Percentiles rank a stretch among this genome's conserved stretches.
Evolutionary conservation across 2,888 invertebrate genomes (phyloP).

Genomic region (Platycheirus albimanus): DNA sequence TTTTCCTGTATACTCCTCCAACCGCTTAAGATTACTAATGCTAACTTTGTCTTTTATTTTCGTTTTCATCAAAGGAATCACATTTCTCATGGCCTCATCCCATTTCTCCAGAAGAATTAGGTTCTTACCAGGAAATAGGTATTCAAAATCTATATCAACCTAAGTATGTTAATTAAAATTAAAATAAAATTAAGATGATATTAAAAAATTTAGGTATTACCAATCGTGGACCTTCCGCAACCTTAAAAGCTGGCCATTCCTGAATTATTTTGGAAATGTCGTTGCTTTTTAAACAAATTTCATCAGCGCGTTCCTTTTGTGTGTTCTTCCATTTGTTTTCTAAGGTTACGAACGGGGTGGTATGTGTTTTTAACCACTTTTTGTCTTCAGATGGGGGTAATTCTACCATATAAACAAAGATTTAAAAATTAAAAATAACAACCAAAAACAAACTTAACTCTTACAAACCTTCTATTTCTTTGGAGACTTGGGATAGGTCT

Average conservation of each 20-base stretch:
- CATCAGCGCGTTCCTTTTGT: no score
- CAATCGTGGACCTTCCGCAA: background rate
- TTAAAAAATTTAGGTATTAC: background rate
- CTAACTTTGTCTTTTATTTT: no score
- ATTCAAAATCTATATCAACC: background rate
- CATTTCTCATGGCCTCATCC: background rate
- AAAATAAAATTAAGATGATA: background rate
- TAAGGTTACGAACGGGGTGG: no score
- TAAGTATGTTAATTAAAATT: background rate
- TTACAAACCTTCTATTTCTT: background rate
- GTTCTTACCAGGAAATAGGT: background rate
- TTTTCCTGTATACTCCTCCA: background rate
- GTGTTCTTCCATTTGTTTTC: background rate
- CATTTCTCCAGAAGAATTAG: background rate
- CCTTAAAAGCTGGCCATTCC: background rate
- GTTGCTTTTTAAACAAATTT: no score
- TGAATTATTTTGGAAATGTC: background rate
- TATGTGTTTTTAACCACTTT: no score
- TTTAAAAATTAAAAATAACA: no score
- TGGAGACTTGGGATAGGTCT: background rate
- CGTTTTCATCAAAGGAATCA: background rate
- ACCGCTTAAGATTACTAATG: no score
- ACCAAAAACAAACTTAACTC: background rate
- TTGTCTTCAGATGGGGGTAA: no score
- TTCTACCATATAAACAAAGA: no score